Evolutionary conservation across 2,113 vertebrate species (phyloP).

Genomic region (Grammatotria lemairii): DNA sequence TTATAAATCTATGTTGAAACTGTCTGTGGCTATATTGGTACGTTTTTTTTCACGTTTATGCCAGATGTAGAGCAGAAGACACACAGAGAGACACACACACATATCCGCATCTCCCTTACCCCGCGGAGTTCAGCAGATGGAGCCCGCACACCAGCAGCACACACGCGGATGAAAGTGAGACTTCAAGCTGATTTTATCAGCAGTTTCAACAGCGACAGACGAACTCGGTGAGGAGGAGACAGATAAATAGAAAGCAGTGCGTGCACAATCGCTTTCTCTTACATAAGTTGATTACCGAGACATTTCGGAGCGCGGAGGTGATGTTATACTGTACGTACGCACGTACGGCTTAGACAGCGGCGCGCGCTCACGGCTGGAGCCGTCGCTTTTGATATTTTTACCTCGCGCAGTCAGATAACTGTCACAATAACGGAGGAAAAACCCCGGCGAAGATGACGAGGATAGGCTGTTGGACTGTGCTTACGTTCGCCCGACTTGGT

Average conservation of each 20-base stretch:
- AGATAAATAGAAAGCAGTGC: not conserved
- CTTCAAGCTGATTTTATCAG: not conserved
- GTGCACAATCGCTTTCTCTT: not conserved
- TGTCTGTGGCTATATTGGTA: not conserved
- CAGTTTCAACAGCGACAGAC: not conserved
- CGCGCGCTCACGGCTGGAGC: not conserved
- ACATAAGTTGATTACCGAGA: not conserved
- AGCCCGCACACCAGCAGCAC: constrained; percentile 44
- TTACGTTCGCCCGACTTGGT: not conserved
- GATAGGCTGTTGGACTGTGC: not conserved
- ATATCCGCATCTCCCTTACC: not conserved
- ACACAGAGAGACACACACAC: not conserved
- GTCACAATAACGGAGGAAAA: not conserved
- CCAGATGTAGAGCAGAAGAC: not conserved
- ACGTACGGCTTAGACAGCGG: not conserved
- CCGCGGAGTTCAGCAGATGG: constrained; percentile 51
- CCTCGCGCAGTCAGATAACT: not conserved
- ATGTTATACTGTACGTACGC: not conserved
- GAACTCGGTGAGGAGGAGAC: not conserved
- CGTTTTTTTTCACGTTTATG: not conserved
- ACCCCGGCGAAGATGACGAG: not conserved
- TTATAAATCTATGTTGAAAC: not conserved
- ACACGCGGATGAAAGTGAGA: constrained; percentile 14
- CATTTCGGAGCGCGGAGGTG: not conserved
- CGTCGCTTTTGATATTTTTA: not conserved